Base-by-base conservation (phyloP, 2,888 invertebrate genomes). In the Troilus luridus region DNA sequence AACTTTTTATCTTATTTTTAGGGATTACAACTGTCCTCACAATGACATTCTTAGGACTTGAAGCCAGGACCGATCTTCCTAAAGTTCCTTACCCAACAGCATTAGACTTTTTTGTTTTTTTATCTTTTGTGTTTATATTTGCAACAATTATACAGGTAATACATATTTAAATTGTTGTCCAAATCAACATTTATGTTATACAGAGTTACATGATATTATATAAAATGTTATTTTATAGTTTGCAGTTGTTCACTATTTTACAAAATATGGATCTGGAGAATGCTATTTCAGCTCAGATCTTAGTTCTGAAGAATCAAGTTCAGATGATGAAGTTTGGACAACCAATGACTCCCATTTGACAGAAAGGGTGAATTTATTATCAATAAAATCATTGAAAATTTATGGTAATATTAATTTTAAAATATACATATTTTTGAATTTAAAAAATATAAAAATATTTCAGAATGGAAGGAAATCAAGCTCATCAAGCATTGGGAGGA, bases 11-110 rank as follows among this genome's bases (percentile, higher is more conserved):
- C 91, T 91, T 88, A 92, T 93, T 91, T 92, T 3, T 93, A 96
- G 96, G 97, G 89, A 97, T 97, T 91, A 98, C 97, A 88, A 97
- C 97, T 0, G 97, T 98, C 12, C 95, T 98, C 91, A 97, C 97
- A 17, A 97, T 98, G 97, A 97, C 97, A 0, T 97, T 97, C 93
- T 94, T 97, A 92, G 97, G 97, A 11, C 94, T 97, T 92, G 97
- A 97, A 94, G 97, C 97, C 1, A 95, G 97, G 92, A 97, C 96
- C 10, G 97, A 97, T 94, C 94, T 98, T 91, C 97, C 97, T 10
- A 97, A 97, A 95, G 97, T 98, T 91, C 96, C 97, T 88, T 98
- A 98, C 94, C 97, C 97, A 8, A 98, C 98, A n/a, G 97, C 97
- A 1, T 94, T 98, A 92, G 98, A 98, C 94, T 97, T 97, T 93